Evolutionary conservation across 2,113 vertebrate species (phyloP).

Genomic region (Otolemur garnettii): DNA sequence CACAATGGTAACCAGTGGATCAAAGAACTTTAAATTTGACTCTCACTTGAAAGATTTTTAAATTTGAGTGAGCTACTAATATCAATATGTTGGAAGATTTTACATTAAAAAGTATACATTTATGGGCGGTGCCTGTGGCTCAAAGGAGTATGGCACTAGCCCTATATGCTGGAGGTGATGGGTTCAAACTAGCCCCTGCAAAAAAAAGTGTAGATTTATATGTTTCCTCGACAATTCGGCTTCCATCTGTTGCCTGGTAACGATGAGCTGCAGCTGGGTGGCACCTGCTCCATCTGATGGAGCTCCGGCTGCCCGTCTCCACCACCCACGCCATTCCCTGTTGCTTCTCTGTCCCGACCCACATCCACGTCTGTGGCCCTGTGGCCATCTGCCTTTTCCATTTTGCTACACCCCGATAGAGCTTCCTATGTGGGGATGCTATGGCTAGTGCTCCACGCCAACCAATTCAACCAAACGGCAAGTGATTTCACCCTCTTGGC

Average conservation of each 20-base stretch:
- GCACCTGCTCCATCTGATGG: background rate
- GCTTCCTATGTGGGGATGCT: background rate
- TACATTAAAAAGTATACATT: background rate
- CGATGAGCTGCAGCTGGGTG: background rate
- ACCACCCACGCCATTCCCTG: background rate
- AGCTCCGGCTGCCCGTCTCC: background rate
- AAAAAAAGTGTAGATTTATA: background rate
- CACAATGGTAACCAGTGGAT: background rate
- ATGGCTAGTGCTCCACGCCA: background rate
- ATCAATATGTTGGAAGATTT: conserved; percentile 29
- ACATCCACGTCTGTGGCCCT: background rate
- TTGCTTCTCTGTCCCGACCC: background rate
- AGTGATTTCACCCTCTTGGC: background rate
- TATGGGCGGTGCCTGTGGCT: background rate
- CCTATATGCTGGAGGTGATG: too few relatives aligned
- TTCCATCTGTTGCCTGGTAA: background rate
- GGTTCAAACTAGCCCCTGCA: too few relatives aligned
- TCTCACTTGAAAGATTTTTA: conserved; percentile 33
- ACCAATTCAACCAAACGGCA: background rate
- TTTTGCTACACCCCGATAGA: background rate
- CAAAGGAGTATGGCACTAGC: too few relatives aligned
- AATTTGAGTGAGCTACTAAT: conserved; percentile 36
- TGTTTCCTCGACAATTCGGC: background rate
- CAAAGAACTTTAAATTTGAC: conserved; percentile 31
- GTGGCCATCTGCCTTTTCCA: too few relatives aligned